A percentile compares a stretch with the other conserved stretches of the same genome.
phyloP scores from a whole-genome alignment of 2,797 vertebrate genomes.

The Malacoctenus gilli region DNA sequence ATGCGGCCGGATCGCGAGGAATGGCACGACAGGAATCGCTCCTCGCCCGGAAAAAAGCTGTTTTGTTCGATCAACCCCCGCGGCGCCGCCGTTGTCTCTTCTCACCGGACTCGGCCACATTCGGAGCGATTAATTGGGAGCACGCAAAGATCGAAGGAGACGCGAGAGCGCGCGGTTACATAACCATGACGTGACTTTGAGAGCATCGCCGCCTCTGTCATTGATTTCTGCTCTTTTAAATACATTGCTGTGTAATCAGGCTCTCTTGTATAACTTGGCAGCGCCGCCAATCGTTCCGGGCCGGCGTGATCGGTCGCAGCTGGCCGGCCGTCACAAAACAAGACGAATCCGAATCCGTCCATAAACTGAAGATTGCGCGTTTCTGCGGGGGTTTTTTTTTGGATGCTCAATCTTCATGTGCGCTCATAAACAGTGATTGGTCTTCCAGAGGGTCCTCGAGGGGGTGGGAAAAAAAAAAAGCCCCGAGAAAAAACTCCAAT shows the following conservation, averaged over 20 bases:
- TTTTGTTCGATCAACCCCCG: slow-evolving; percentile 29
- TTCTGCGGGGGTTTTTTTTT: slow-evolving; percentile 53
- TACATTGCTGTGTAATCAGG: slow-evolving; percentile 20
- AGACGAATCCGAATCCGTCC: slow-evolving; percentile 49
- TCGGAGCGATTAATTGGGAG: slow-evolving; percentile 15
- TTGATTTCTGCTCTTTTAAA: slow-evolving; percentile 28
- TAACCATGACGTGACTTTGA: slow-evolving; percentile 15
- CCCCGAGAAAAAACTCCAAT: slow-evolving; percentile 52
- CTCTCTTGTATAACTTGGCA: slow-evolving; percentile 52
- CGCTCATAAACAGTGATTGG: slow-evolving; percentile 42
- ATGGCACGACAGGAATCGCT: slow-evolving; percentile 69
- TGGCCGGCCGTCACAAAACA: slow-evolving; percentile 36
- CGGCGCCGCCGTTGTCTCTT: slow-evolving; percentile 16
- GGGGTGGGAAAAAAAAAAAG: no score
- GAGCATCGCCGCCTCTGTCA: slow-evolving; percentile 9
- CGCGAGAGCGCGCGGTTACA: slow-evolving; percentile 20
- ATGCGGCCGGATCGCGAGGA: slow-evolving; percentile 62
- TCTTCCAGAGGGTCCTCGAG: slow-evolving; percentile 24
- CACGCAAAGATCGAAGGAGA: slow-evolving; percentile 7
- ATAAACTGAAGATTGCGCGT: slow-evolving; percentile 42
- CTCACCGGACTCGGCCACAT: slow-evolving; percentile 23
- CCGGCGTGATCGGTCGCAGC: slow-evolving; percentile 34
- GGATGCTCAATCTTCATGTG: slow-evolving; percentile 15
- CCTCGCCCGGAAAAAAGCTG: slow-evolving; percentile 27
- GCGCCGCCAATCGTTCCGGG: slow-evolving; percentile 26